Evolutionary conservation across 92 coral and sea anemone genomes (phyloP), one percentile per base, ranked within the genome.

Genomic region (Porites cylindrica): DNA sequence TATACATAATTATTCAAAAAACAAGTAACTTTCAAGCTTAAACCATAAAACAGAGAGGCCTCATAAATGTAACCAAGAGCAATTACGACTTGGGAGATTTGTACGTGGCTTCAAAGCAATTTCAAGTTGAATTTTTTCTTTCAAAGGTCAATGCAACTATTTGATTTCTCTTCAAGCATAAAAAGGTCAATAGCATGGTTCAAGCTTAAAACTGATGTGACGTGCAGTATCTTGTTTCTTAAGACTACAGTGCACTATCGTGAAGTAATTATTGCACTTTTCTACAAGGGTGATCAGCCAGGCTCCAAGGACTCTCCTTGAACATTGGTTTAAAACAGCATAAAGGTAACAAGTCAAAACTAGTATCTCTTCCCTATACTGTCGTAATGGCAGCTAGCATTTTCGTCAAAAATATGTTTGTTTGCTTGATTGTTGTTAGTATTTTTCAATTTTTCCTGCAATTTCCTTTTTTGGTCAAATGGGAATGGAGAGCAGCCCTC

Each of bases 151-250:
- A 38, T 38, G 47, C 47, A 38, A 38, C 47, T 38, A 3, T 38
- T 20, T 10, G 4, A 7, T 6, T 51, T 74, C 21, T 8, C 62
- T n/a, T 51, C 51, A 58, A 32, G 10, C 52, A 26, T 24, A 23
- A 54, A 3, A 4, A 11, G 2, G 6, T 76, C 51, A 60, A 24
- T 1, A 61, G 19, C 47, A 20, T 52, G 64, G 73, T 63, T 64
- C 83, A 79, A 79, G 83, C 73, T 79, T 43, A 61, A 65, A 69
- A 69, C 74, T 16, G 6, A 50, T 7, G 6, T 9, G n/a, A n/a
- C 2, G 3, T 14, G 4, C 11, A 8, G 16, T 56, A 3, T 18
- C 1, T 17, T 0, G 20, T 51, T 79, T 21, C 72, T 60, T 17
- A 58, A 81, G 60, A 56, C 77, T 82, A 69, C 76, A 80, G 67